These are phyloP conservation scores for Lucilia sericata DNA, from an alignment of 1,140 invertebrate genomes.

Conservation along the genomic window DNA sequence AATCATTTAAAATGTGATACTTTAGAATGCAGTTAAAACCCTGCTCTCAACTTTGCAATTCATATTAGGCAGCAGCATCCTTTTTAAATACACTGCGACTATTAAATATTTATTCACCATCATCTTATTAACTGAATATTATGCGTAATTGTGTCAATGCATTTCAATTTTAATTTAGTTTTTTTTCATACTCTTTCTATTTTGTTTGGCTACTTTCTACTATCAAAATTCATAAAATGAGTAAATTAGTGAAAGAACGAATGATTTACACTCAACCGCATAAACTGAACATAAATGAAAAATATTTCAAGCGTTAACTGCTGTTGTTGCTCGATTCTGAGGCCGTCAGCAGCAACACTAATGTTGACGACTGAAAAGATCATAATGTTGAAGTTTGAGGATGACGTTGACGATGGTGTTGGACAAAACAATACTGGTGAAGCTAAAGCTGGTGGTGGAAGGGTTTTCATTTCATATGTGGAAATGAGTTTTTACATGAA, in stretches of 20 bases:
- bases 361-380: not conserved
- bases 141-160: not conserved
- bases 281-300: constrained; percentile 11
- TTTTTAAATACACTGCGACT: too few relatives aligned
- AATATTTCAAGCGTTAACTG: constrained; percentile 10
- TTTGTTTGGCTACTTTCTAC: not conserved
- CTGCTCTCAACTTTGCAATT: too few relatives aligned
- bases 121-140: not conserved
- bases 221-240: constrained; percentile 1
- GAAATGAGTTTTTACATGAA: constrained; percentile 24
- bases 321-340: not conserved
- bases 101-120: too few relatives aligned
- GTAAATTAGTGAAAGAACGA: constrained; percentile 1
- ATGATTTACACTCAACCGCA: constrained; percentile 15
- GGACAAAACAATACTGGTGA: not conserved
- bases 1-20: too few relatives aligned
- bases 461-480: not conserved
- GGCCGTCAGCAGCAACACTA: not conserved
- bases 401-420: not conserved
- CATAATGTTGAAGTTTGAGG: not conserved
- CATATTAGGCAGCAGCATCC: too few relatives aligned
- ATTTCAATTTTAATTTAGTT: too few relatives aligned
- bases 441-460: not conserved
- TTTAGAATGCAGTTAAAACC: too few relatives aligned
- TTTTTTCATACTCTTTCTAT: too few relatives aligned